Base-by-base conservation (phyloP, 2,888 invertebrate species). In the Platycheirus albimanus region DNA sequence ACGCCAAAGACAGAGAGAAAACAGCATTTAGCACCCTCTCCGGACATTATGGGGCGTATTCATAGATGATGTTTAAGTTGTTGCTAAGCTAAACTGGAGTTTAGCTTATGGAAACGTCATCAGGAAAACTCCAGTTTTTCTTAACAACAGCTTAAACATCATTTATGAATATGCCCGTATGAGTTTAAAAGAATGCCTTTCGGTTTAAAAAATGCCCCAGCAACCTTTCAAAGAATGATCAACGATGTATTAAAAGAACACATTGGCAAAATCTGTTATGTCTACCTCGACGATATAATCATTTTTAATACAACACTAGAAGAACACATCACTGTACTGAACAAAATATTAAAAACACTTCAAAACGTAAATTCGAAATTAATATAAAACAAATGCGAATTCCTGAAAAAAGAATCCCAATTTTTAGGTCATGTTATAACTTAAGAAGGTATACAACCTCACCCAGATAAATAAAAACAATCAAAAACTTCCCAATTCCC, bases 321-420 rank as follows among this genome's bases (percentile, higher is more conserved):
- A n/a, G n/a, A n/a, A n/a, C n/a, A n/a, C n/a, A n/a, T n/a, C n/a
- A n/a, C n/a, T n/a, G 13, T 17, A 3, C 2, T 19, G 5, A 19
- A 45, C 17, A 45, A 45, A 45, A 19, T 45, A 19, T 19, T 45
- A n/a, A n/a, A 19, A 45, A 45, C 17, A 45, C 6, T 45, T 8
- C 45, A 19, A 45, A 45, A 7, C 15, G 45, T 45, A 19, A 15
- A 19, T 45, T 19, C 17, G n/a, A n/a, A n/a, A n/a, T n/a, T n/a
- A n/a, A n/a, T n/a, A n/a, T n/a, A n/a, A n/a, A n/a, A n/a, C n/a
- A 45, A 45, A 45, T 45, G 45, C 8, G 45, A 45, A 7, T 45
- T 45, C 17, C 3, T 45, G 10, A 45, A 45, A 15, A 45, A 45
- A 17, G 45, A 45, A 45, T 19, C 10, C 8, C 17, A 45, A 45